These are phyloP conservation scores for Aspidiotus destructor DNA, from an alignment of 2,888 invertebrate genomes.

Conservation along the genomic window DNA sequence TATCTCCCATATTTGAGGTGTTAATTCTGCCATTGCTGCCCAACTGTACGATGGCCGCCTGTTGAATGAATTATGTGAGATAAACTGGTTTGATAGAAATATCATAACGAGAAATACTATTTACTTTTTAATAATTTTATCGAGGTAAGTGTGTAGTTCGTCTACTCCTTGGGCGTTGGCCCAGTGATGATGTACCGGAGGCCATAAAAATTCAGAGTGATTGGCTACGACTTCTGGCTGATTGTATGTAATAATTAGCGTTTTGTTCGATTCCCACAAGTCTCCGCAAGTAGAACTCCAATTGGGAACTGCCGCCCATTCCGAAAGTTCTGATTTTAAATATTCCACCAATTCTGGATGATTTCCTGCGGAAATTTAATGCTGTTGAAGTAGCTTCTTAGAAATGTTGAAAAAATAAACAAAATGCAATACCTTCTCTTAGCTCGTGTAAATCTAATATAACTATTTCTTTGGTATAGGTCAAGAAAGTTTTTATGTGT, in stretches of 20 bases:
- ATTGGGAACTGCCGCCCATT: conserved; percentile 41
- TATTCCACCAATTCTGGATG: conserved; percentile 43
- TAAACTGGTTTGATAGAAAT: neutral
- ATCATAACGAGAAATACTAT: neutral
- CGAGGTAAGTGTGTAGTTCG: conserved; percentile 41
- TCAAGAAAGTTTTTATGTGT: conserved; percentile 49
- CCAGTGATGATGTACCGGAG: conserved; percentile 55
- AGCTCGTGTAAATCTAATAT: conserved; percentile 53
- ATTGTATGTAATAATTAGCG: conserved; percentile 49
- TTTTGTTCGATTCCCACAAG: conserved; percentile 46
- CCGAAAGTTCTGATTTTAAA: conserved; percentile 41
- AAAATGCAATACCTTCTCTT: conserved; percentile 45
- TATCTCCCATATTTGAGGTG: conserved; percentile 55
- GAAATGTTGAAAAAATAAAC: neutral
- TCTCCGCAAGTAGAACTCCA: conserved; percentile 46
- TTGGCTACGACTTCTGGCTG: conserved; percentile 41
- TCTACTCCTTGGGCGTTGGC: conserved; percentile 50
- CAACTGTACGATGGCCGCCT: conserved; percentile 31
- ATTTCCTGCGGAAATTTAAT: conserved; percentile 26
- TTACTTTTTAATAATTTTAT: conserved; percentile 37
- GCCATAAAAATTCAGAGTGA: conserved; percentile 44
- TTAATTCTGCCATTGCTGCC: conserved; percentile 59
- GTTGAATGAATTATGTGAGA: neutral
- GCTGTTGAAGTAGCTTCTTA: neutral
- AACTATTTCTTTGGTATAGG: conserved; percentile 51